Percentiles rank a stretch among this genome's conserved stretches.
Conservation (phyloP, 2,888 invertebrate genomes). For the Stenolophus ochropezus region DNA sequence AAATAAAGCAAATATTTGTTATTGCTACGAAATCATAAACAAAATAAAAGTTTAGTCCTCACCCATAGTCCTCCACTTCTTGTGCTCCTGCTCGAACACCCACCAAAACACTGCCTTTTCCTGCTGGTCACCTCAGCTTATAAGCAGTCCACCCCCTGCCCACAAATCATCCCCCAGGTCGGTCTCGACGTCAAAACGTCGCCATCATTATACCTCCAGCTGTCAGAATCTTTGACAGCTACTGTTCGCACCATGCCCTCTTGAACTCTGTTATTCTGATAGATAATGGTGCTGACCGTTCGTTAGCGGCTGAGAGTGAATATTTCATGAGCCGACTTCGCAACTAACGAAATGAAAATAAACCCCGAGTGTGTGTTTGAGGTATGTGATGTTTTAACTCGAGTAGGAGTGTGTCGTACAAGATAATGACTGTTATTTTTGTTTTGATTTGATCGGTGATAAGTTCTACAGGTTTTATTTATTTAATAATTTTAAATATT, state of each 20-base stretch:
- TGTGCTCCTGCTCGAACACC: neutral
- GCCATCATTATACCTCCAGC: slow-evolving; percentile 13
- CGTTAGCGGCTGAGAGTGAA: slow-evolving; percentile 25
- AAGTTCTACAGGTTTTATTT: neutral
- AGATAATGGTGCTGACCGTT: slow-evolving; percentile 34
- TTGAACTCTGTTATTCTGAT: slow-evolving; percentile 43
- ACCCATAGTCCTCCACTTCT: slow-evolving; percentile 22
- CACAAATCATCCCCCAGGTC: neutral
- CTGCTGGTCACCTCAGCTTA: neutral
- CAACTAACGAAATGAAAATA: slow-evolving; percentile 35
- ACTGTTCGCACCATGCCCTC: slow-evolving; percentile 28
- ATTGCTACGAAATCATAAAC: too few relatives aligned
- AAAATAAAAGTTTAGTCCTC: neutral
- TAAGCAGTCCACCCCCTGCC: slow-evolving; percentile 25
- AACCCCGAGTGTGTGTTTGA: slow-evolving; percentile 12
- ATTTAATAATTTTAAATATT: neutral
- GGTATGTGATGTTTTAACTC: slow-evolving; percentile 22
- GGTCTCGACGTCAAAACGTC: slow-evolving; percentile 23
- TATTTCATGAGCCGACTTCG: slow-evolving; percentile 18
- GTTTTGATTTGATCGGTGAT: slow-evolving; percentile 37
- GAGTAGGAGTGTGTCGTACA: slow-evolving; percentile 19
- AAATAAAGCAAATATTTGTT: too few relatives aligned
- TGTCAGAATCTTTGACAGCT: slow-evolving; percentile 54
- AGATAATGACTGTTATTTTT: slow-evolving; percentile 38
- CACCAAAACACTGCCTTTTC: slow-evolving; percentile 15